Evolutionary conservation across 1,140 invertebrate genomes (phyloP).

Genomic region (Tetramorium simillimum): DNA sequence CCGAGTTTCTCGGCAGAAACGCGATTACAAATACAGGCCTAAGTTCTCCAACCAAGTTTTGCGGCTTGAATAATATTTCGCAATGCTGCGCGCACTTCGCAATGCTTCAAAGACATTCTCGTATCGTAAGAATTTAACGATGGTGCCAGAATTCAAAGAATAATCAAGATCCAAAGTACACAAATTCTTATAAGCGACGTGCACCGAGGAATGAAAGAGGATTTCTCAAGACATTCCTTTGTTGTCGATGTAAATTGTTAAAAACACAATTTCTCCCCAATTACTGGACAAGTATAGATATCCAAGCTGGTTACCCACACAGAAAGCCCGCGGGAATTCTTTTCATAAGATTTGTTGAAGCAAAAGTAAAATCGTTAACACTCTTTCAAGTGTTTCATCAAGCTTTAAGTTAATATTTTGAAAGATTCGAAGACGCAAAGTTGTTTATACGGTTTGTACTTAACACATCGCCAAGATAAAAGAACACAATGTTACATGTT

Average conservation of each 20-base stretch:
- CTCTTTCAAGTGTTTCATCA: neutral
- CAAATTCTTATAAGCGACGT: conserved; percentile 11
- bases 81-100: neutral
- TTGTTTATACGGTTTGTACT: neutral
- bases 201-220: neutral
- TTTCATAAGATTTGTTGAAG: neutral
- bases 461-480: neutral
- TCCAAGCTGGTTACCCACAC: neutral
- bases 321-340: neutral
- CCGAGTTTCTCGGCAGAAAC: neutral
- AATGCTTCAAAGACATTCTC: conserved; percentile 40
- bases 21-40: neutral
- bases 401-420: neutral
- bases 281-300: neutral
- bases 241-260: conserved; percentile 40
- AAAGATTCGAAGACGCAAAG: neutral
- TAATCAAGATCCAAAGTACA: conserved; percentile 4
- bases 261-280: conserved; percentile 32
- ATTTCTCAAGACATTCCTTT: neutral
- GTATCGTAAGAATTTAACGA: conserved; percentile 33
- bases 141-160: conserved; percentile 26
- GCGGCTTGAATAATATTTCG: conserved; percentile 33
- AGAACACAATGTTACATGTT: neutral
- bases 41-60: conserved; percentile 7
- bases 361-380: conserved; percentile 2